Conservation (phyloP, 2,797 vertebrate species). For the Columba guinea region DNA sequence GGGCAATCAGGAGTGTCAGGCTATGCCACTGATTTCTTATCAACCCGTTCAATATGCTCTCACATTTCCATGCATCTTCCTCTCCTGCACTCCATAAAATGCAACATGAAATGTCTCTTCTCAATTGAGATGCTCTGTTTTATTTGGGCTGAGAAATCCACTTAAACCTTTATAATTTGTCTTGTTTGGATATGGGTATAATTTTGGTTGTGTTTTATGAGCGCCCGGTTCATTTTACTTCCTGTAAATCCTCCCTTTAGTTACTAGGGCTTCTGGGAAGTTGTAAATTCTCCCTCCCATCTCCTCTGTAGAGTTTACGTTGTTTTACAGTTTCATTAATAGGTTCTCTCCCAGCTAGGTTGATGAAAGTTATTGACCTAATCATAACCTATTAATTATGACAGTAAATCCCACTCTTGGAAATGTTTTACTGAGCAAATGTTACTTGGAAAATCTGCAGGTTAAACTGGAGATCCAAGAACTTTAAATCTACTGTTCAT, state of each 20-base stretch:
- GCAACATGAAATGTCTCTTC: neutral
- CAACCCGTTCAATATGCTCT: neutral
- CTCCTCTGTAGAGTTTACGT: conserved; percentile 68
- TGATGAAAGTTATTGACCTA: conserved; percentile 79
- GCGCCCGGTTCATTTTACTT: conserved; percentile 71
- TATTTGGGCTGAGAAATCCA: conserved; percentile 56
- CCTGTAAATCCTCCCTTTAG: conserved; percentile 76
- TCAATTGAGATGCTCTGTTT: conserved; percentile 49
- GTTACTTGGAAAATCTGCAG: conserved; percentile 60
- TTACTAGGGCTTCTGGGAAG: conserved; percentile 76
- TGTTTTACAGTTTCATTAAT: conserved; percentile 77
- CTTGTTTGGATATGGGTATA: conserved; percentile 68
- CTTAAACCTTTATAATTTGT: conserved; percentile 68
- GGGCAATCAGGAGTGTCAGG: neutral
- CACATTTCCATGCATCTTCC: conserved; percentile 49
- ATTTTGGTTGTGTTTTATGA: conserved; percentile 74
- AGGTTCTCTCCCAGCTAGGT: conserved; percentile 68
- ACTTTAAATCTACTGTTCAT: conserved; percentile 41
- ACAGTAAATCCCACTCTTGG: conserved; percentile 70
- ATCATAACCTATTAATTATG: conserved; percentile 81
- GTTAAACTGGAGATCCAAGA: conserved; percentile 60
- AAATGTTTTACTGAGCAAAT: conserved; percentile 69
- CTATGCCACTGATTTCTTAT: conserved; percentile 16
- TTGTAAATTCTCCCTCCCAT: conserved; percentile 71
- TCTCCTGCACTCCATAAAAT: conserved; percentile 38